Evolutionary conservation across 2,888 invertebrate species (phyloP), one percentile per base, ranked within the genome.

Genomic region (Caenorhabditis panamensis): DNA sequence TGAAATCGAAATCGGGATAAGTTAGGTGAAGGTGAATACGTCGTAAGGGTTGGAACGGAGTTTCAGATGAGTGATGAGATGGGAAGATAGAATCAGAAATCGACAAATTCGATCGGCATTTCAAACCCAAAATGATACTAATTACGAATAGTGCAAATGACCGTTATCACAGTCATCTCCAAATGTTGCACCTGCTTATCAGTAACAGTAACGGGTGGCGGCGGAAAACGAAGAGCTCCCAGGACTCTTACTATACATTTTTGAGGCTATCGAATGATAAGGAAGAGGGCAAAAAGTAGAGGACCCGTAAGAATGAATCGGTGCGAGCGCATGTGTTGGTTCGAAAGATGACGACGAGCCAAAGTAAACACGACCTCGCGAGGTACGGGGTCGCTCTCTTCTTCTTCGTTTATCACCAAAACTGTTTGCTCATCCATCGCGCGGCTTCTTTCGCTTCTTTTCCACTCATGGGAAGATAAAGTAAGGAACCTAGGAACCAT

Each of bases 341-440:
- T 73, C 66, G 73, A 64, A 73, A 73, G 66, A 73, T 73, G 73
- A 73, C 73, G 73, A 66, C 73, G 66, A 66, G 73, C 73, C 73
- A 73, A 73, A 66, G 73, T 53, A 64, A 73, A 73, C 41, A 73
- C 59, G 51, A 63, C 73, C 73, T 66, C 73, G 56, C 72, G 44
- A 28, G 26, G 2, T 13, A 28, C 41, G 62, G 63, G 72, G 56
- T 62, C 62, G 63, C 62, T 47, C 62, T 61, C 41, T 71, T 4
- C 53, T 37, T 26, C 51, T 51, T 49, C 72, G 37, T 64, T 64
- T 72, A 64, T 72, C 58, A 63, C 56, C 64, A 72, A 62, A 72
- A 44, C 41, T 58, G 63, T 56, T 49, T 58, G 54, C 61, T 62
- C 54, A 18, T 71, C 31, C 41, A n/a, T n/a, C n/a, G n/a, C n/a